Percentiles rank a stretch among this genome's conserved stretches.
Evolutionary conservation across 2,888 invertebrate genomes (phyloP).

Genomic region (Orthonevra nobilis): DNA sequence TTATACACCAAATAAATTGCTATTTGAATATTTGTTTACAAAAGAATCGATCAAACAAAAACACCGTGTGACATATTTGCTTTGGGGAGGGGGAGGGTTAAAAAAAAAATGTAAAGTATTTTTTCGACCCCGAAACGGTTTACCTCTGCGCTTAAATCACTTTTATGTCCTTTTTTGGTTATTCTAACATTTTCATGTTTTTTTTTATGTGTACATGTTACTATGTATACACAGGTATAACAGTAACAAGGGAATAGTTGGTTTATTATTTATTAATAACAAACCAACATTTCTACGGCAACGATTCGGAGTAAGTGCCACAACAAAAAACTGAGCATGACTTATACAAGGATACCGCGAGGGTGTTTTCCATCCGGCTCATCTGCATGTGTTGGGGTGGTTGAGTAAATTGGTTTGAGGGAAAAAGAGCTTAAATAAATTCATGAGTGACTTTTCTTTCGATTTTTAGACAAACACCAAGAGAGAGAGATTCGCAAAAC

Average conservation of each 20-base stretch:
- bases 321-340: conserved; percentile 44
- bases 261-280: conserved; percentile 68
- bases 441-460: neutral
- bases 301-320: conserved; percentile 50
- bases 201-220: neutral
- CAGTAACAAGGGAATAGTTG: conserved; percentile 31
- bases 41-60: conserved; percentile 65
- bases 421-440: neutral
- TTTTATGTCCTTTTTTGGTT: conserved; percentile 44
- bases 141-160: conserved; percentile 59
- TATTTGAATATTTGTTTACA: conserved; percentile 17
- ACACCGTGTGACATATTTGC: too few relatives aligned
- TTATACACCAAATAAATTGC: conserved; percentile 8
- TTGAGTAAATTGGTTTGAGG: neutral
- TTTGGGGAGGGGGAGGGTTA: too few relatives aligned
- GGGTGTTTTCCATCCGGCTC: too few relatives aligned
- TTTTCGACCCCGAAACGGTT: conserved; percentile 26
- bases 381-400: too few relatives aligned
- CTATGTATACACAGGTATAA: neutral
- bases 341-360: too few relatives aligned
- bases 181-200: conserved; percentile 27
- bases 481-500: neutral
- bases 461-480: conserved; percentile 1
- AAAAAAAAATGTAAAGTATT: conserved; percentile 3
- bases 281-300: conserved; percentile 65